Base-by-base conservation (phyloP, 2,797 vertebrate genomes). In the Bradypus variegatus region DNA sequence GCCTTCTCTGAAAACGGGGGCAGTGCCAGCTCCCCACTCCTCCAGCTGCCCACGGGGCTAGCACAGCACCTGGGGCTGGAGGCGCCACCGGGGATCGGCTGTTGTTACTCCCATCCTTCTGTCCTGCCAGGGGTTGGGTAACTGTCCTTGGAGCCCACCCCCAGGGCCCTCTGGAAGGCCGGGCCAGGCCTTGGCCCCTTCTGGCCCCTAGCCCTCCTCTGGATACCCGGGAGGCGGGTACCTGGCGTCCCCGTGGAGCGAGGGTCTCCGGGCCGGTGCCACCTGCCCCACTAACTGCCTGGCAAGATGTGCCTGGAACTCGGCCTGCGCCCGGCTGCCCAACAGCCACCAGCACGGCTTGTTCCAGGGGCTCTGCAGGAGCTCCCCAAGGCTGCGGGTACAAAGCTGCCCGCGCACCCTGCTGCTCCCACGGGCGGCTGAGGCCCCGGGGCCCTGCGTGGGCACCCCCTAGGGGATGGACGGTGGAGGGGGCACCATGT, bases 351-450 rank as follows among this genome's bases (percentile, higher is more conserved):
- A 50, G 50, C 50, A 10, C 50, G 50, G 92, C 94, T 95, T 96
- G 95, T 94, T 90, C 75, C 84, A 58, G 85, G 92, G 84, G 89
- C 91, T 84, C 91, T 76, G 82, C 60, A 23, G 70, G 81, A 78
- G 92, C 88, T 97, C 97, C 97, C 97, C 98, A 98, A 98, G 98
- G 98, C 96, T 97, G 96, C 79, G 85, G 88, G 95, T 94, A 96
- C 95, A 96, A 97, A 96, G 88, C 93, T 10, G 9, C 89, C 75
- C 3, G n/a, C 16, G 70, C 83, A 76, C 48, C 80, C 80, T 96
- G 79, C 78, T 38, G 88, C 67, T 91, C 85, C 73, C 15, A 0
- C 73, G 88, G 94, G 91, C 78, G 18, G 77, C 70, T 83, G 11
- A 23, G 78, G 60, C 80, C 67, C 36, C 77, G 50, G 48, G 85